Base-by-base conservation (phyloP, 2,113 vertebrate species). In the Barnardius zonarius region DNA sequence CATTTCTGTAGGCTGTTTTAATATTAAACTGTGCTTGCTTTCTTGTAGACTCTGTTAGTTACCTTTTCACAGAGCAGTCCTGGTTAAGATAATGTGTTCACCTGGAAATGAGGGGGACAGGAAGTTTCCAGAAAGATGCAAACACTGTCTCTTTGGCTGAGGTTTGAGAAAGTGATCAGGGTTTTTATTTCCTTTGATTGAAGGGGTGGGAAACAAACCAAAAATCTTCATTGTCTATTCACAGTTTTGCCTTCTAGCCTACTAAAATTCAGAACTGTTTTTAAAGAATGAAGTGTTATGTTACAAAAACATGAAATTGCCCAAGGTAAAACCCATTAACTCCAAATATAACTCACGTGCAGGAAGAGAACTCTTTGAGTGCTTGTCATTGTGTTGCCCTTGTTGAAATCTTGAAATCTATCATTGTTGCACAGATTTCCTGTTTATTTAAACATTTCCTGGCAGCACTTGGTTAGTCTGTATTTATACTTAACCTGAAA, bases 401-500 rank as follows among this genome's bases (percentile, higher is more conserved):
- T 94, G 89, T 96, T 98, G 97, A 97, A 96, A 97, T 93, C 85
- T 92, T 96, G 73, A 97, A 97, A 95, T 96, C 94, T 97, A 75
- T 97, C 97, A 97, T 66, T 95, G 93, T 96, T 92, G 92, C 82
- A 95, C 95, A 98, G 95, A 95, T 96, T 98, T 98, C 98, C 97
- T 98, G 95, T 98, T 98, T 97, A 96, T 97, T 98, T 95, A 97
- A 97, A 86, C 54, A 72, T 94, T 97, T 98, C 97, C 97, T 97
- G 97, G 83, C 97, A 97, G 86, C 90, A 87, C 92, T 97, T 97
- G 83, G 73, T 95, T 97, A 94, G 88, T 93, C 84, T 95, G 52
- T 96, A 92, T 94, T 90, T 97, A 90, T 91, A 90, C 44, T 95
- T 87, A 94, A 91, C 57, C 69, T 81, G 66, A 91, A 94, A 92